Evolutionary conservation across 2,888 invertebrate species (phyloP).

Genomic region (Napeogenes inachia): DNA sequence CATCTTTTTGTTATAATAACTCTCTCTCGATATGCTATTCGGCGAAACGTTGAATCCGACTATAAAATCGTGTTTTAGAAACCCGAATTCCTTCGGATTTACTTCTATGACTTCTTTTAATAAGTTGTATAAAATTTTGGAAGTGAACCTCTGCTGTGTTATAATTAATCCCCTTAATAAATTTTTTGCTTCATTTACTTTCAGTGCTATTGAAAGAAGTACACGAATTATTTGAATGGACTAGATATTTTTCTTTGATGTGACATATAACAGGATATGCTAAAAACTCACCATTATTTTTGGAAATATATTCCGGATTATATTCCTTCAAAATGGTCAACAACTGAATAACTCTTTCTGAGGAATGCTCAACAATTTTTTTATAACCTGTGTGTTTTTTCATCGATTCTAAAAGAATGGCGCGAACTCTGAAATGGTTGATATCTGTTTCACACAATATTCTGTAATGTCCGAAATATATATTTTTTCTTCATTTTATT

Average conservation of each 20-base stretch:
- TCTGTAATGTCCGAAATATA: too few species aligned
- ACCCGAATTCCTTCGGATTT: slow-evolving; percentile 68
- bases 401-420: slow-evolving; percentile 74
- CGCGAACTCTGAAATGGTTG: slow-evolving; percentile 58
- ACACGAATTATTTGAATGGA: too few species aligned
- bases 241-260: not conserved
- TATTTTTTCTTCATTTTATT: too few species aligned
- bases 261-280: not conserved
- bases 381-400: slow-evolving; percentile 51
- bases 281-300: slow-evolving; percentile 37
- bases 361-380: slow-evolving; percentile 77
- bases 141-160: slow-evolving; percentile 83
- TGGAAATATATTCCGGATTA: slow-evolving; percentile 46
- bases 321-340: slow-evolving; percentile 79
- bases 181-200: slow-evolving; percentile 52
- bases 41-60: slow-evolving; percentile 82
- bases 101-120: slow-evolving; percentile 70
- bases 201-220: slow-evolving; percentile 30
- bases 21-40: slow-evolving; percentile 75
- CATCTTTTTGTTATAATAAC: slow-evolving; percentile 70
- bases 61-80: slow-evolving; percentile 83
- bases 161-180: slow-evolving; percentile 84
- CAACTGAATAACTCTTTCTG: slow-evolving; percentile 80
- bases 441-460: not conserved
- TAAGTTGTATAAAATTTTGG: slow-evolving; percentile 84